phyloP scores from a whole-genome alignment of 2,113 vertebrate genomes.

The Martes martes region DNA sequence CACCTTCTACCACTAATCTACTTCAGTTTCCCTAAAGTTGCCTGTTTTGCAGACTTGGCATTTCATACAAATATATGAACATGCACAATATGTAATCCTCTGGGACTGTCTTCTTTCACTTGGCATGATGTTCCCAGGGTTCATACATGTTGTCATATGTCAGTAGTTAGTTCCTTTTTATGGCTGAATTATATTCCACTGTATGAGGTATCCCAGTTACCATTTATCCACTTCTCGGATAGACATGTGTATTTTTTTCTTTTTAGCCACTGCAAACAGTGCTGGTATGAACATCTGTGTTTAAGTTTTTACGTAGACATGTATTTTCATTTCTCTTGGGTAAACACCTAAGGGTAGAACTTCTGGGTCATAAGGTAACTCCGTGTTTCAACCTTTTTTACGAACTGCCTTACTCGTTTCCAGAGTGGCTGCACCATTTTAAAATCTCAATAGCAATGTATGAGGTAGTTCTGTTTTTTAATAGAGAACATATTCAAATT shows the following conservation, averaged over 20 bases:
- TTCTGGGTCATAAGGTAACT: not conserved
- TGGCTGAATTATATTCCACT: not conserved
- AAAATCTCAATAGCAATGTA: not conserved
- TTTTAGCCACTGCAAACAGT: not conserved
- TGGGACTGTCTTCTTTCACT: not conserved
- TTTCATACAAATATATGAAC: not conserved
- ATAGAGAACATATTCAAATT: not conserved
- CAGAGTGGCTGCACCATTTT: not conserved
- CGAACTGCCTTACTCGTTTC: not conserved
- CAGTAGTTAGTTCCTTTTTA: not conserved
- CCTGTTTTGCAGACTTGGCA: not conserved
- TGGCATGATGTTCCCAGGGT: not conserved
- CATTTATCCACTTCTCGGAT: not conserved
- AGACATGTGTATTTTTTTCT: not conserved
- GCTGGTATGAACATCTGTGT: not conserved
- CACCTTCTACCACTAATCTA: not conserved
- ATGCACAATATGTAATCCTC: not conserved
- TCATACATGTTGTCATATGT: not conserved
- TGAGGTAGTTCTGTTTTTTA: not conserved
- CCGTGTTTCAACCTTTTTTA: not conserved
- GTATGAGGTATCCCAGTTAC: not conserved
- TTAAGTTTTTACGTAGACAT: not conserved
- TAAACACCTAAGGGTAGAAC: not conserved
- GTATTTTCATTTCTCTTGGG: not conserved
- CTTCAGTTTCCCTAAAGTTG: not conserved